These are phyloP conservation scores for Podabrus alpinus DNA, from an alignment of 2,888 invertebrate genomes.

Conservation along the genomic window DNA sequence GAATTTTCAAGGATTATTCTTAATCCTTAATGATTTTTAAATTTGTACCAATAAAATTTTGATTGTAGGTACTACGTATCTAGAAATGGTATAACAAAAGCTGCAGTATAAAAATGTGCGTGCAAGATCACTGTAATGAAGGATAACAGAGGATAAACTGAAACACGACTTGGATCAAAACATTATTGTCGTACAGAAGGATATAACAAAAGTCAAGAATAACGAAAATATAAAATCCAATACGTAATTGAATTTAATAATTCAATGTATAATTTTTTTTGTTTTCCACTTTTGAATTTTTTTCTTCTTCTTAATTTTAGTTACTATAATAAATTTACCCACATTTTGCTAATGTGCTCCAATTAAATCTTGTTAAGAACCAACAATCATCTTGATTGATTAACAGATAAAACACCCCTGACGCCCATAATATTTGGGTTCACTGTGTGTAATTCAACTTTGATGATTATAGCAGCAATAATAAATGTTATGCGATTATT, in stretches of 20 bases:
- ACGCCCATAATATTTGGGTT: no score
- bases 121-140: slow-evolving; percentile 15
- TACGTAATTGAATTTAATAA: background rate
- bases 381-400: no score
- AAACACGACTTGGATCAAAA: slow-evolving; percentile 17
- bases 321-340: no score
- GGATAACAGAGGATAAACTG: slow-evolving; percentile 17
- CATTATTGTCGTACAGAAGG: slow-evolving; percentile 6
- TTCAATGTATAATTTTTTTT: background rate
- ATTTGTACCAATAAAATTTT: background rate
- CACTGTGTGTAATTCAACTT: no score
- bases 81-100: background rate
- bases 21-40: background rate
- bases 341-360: no score
- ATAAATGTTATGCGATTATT: no score
- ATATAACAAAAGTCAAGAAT: background rate
- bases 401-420: no score
- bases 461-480: no score
- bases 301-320: no score
- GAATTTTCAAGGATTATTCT: background rate
- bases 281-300: no score
- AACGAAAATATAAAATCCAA: background rate
- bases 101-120: slow-evolving; percentile 7
- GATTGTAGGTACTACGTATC: no score
- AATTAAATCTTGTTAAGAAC: no score